Percentiles rank a stretch among this genome's conserved stretches.
Conservation (phyloP, 2,888 invertebrate genomes). For the Tuberolachnus salignus region DNA sequence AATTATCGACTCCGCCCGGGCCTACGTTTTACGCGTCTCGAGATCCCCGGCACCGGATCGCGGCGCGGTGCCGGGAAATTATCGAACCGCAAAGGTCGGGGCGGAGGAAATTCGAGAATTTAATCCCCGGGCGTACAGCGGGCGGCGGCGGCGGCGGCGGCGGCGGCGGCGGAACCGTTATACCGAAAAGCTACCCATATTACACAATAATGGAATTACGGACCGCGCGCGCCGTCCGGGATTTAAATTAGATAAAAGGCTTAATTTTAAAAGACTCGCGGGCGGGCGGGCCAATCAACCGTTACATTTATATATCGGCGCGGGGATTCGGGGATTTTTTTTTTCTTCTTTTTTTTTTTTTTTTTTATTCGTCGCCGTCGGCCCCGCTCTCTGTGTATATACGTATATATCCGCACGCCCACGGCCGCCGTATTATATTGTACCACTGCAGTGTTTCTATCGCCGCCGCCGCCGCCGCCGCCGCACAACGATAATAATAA, state of each 20-base stretch:
- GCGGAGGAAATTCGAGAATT: constrained; percentile 47
- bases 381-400: no score
- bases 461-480: not conserved
- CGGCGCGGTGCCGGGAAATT: not conserved
- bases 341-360: not conserved
- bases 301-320: constrained; percentile 37
- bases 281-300: constrained; percentile 47
- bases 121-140: constrained; percentile 36
- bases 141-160: not conserved
- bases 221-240: constrained; percentile 30
- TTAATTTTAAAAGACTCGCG: constrained; percentile 54
- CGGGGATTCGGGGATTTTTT: not conserved
- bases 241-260: constrained; percentile 56
- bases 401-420: no score
- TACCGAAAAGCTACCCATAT: constrained; percentile 43
- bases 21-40: no score
- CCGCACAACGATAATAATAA: no score
- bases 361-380: not conserved
- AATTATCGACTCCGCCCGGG: no score
- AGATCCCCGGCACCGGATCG: no score
- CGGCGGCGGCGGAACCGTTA: not conserved
- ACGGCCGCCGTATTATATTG: no score
- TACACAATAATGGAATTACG: constrained; percentile 52
- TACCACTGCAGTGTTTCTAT: no score
- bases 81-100: constrained; percentile 25